Evolutionary conservation across 2,888 invertebrate species (phyloP).

Genomic region (Cryptosula pallasiana): DNA sequence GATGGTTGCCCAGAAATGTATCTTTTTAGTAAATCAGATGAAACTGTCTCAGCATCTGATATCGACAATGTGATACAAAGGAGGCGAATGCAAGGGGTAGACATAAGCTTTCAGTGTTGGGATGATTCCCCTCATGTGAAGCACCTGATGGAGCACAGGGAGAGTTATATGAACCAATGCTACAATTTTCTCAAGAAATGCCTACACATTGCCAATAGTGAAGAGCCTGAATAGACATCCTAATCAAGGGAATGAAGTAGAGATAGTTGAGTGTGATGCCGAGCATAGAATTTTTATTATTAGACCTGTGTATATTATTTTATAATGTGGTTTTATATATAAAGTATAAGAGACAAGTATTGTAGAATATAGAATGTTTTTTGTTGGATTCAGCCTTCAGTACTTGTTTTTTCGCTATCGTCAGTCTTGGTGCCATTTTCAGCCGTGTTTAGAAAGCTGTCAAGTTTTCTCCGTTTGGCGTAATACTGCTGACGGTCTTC

Average conservation of each 20-base stretch:
- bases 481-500: slow-evolving; percentile 74
- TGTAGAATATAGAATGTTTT: no score
- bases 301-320: no score
- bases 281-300: no score
- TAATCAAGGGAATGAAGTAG: no score
- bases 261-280: no score
- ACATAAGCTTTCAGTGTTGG: slow-evolving; percentile 63
- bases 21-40: slow-evolving; percentile 68
- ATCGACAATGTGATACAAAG: slow-evolving; percentile 64
- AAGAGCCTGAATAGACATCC: no score
- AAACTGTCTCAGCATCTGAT: slow-evolving; percentile 64
- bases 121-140: slow-evolving; percentile 71
- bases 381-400: no score
- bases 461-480: slow-evolving; percentile 57
- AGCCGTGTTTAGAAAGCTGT: neutral
- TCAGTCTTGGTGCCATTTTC: no score
- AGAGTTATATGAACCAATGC: slow-evolving; percentile 43
- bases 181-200: slow-evolving; percentile 34
- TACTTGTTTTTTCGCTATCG: no score
- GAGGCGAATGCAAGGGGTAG: slow-evolving; percentile 61
- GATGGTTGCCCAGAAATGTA: slow-evolving; percentile 67
- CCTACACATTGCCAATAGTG: neutral
- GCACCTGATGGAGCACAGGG: slow-evolving; percentile 62
- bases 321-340: no score
- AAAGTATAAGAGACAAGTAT: no score